Evolutionary conservation across 2,888 invertebrate species (phyloP), one percentile per base, ranked within the genome.

Genomic region (Loripinus fragilis): DNA sequence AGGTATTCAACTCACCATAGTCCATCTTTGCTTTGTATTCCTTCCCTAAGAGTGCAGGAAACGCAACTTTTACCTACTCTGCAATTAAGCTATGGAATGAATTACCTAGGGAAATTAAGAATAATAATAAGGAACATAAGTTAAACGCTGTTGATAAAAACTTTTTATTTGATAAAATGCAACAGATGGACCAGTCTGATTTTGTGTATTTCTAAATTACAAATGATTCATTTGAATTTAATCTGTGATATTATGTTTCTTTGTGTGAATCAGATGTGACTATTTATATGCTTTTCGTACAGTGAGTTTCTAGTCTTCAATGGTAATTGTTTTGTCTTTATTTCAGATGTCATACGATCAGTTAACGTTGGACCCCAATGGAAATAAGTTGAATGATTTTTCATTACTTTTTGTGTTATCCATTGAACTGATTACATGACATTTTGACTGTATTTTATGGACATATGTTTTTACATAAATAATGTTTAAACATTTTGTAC

Each of bases 51-150:
- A 52, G 23, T 25, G 23, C 52, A 52, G 52, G 23, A 8, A 52
- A 52, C 23, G 25, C 52, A 25, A 52, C 52, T 52, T 52, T 52
- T 25, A 52, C 15, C 5, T 52, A 52, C 25, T 8, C 52, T 25
- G 52, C 52, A 52, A 52, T 23, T 52, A 52, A 52, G 25, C 52
- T 52, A 8, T 38, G 38, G 52, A 52, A 52, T 52, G 52, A 52
- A 7, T 25, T 52, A 15, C 52, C 52, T 52, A 52, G 8, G 25
- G 52, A 52, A 8, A 52, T 52, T 52, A 52, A 52, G 25, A 5
- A 7, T 52, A 25, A 25, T 8, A 52, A 23, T 25, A 25, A 25
- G 25, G 52, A 52, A 52, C 52, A 23, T 5, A 52, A 23, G 52
- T 52, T 52, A 25, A 52, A 52, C 5, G 52, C 7, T n/a, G 52